Evolutionary conservation across 2,797 vertebrate genomes (phyloP).

Genomic region (Vespertilio murinus): DNA sequence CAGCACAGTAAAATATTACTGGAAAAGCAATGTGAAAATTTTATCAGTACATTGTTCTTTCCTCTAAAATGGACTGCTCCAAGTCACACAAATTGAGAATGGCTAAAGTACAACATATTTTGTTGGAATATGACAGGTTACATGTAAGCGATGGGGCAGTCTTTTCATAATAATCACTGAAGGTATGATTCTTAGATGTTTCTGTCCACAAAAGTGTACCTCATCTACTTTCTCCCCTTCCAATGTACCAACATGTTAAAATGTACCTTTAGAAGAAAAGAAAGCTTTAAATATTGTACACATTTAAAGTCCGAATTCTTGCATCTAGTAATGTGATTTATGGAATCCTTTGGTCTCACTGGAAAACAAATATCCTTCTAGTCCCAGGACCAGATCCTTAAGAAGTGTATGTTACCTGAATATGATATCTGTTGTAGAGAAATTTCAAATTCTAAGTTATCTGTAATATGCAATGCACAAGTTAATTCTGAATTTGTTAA

Average conservation of each 20-base stretch:
- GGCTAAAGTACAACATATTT: not conserved
- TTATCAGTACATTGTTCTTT: not conserved
- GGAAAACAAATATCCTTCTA: not conserved
- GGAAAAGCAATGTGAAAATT: slow-evolving; percentile 7
- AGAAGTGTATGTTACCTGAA: not conserved
- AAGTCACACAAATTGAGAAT: not conserved
- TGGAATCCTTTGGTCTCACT: not conserved
- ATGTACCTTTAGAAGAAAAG: not conserved
- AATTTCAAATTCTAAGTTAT: not conserved
- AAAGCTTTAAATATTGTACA: not conserved
- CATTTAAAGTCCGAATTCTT: not conserved
- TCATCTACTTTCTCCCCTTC: not conserved
- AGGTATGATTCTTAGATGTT: not conserved
- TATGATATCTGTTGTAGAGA: not conserved
- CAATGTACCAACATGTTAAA: not conserved
- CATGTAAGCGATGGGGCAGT: not conserved
- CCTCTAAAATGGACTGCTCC: not conserved
- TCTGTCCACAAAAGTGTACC: not conserved
- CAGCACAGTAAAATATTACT: not conserved
- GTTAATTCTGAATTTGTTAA: not conserved
- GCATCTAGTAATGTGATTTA: not conserved
- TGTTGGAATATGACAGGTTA: not conserved
- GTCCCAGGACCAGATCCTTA: not conserved
- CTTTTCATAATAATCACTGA: not conserved
- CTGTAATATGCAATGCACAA: not conserved